Conservation (phyloP, 1,140 invertebrate species). For the Eumaeus atala region DNA sequence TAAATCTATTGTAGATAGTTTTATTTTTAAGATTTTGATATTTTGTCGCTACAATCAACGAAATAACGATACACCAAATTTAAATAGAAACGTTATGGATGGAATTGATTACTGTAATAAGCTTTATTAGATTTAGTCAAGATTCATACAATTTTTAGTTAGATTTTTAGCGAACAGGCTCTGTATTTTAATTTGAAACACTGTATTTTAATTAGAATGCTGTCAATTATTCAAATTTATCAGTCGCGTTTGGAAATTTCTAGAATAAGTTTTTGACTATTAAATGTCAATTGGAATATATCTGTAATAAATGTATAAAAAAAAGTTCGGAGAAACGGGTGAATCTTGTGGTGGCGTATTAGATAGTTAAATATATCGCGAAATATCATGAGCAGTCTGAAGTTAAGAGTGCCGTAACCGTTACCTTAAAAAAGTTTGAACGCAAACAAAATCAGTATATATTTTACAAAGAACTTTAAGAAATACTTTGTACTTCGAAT, state of each 20-base stretch:
- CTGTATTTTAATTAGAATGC: neutral
- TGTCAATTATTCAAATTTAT: constrained; percentile 3
- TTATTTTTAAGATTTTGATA: neutral
- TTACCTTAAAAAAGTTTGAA: too few species aligned
- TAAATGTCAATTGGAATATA: constrained; percentile 14
- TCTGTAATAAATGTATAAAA: constrained; percentile 10
- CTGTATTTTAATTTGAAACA: neutral
- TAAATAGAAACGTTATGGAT: constrained; percentile 12
- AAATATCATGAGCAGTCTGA: too few species aligned
- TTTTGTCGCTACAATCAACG: neutral
- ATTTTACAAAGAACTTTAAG: too few species aligned
- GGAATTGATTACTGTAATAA: constrained; percentile 16
- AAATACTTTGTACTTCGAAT: too few species aligned
- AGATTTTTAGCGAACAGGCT: constrained; percentile 7
- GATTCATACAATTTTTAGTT: neutral
- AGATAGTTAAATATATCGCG: neutral
- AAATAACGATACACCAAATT: neutral
- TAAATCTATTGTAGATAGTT: too few species aligned
- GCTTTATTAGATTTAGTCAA: constrained; percentile 2
- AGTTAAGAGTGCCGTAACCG: too few species aligned
- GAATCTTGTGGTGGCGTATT: constrained; percentile 9
- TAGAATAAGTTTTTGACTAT: constrained; percentile 7
- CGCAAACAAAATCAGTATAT: too few species aligned
- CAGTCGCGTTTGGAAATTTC: neutral
- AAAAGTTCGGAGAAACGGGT: constrained; percentile 13